Base-by-base conservation (phyloP, 2,113 vertebrate genomes). In the Thalassarche chlororhynchos region DNA sequence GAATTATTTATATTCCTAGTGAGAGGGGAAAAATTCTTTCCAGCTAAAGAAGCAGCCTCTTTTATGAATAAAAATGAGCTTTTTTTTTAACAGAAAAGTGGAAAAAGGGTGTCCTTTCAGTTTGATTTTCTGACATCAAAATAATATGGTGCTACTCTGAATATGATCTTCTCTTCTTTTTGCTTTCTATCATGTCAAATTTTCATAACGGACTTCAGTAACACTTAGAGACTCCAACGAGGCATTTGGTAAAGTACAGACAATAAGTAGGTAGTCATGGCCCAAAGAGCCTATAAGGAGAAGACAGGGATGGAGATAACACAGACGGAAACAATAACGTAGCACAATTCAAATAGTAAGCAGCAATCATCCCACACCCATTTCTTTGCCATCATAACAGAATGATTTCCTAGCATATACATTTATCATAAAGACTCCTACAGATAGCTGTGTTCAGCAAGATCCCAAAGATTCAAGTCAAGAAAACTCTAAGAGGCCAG, bases 1-100 rank as follows among this genome's bases (percentile, higher is more conserved):
- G 11, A 66, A 97, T 98, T 98, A 96, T 97, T 97, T 97, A 97
- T 97, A 91, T 95, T 96, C 88, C 88, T 97, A 58, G 96, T 28
- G 86, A 97, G 88, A 90, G 68, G 51, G 68, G 91, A 58, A 87
- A 92, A 83, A 90, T 95, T 96, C 85, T 90, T 97, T 95, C 93
- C 95, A 97, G 95, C 87, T 88, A 95, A 92, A 96, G 92, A 93
- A 96, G 91, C 26, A 96, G 93, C 70, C 62, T 74, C 88, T 97
- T 98, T 96, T 96, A 94, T 92, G 88, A 96, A 96, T 94, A 96
- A 94, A 96, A 93, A 96, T 93, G 60, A 95, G 49, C 42, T 79
- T 86, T 51, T 0, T 52, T 77, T 69, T 15, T 51, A 9, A 38
- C 6, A 79, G 44, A 72, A 83, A 86, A 96, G 71, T 54, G 29